Conservation (phyloP, 2,888 invertebrate species). For the Drosophila borborema region DNA sequence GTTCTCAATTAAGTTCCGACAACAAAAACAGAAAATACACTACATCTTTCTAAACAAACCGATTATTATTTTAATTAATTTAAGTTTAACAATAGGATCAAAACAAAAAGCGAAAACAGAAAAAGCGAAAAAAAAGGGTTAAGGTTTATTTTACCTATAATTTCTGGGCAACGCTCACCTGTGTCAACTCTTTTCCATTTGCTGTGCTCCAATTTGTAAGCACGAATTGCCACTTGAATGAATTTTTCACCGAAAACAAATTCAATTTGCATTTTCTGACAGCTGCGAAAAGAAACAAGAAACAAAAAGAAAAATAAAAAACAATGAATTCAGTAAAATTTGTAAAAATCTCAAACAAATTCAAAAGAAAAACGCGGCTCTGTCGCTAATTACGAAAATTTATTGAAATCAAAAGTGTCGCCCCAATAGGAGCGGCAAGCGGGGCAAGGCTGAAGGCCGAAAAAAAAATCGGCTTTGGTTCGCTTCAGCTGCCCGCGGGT, state of each 20-base stretch:
- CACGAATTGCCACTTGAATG: slow-evolving; percentile 62
- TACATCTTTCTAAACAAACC: not conserved
- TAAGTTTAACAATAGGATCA: slow-evolving; percentile 1
- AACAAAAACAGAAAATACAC: not conserved
- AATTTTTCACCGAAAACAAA: slow-evolving; percentile 55
- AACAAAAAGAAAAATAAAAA: slow-evolving; percentile 4
- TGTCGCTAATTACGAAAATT: slow-evolving; percentile 77
- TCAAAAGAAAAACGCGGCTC: slow-evolving; percentile 63
- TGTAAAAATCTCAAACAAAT: slow-evolving; percentile 27
- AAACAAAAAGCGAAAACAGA: not conserved
- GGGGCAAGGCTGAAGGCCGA: not conserved
- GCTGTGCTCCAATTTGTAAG: slow-evolving; percentile 37
- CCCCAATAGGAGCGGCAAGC: not conserved
- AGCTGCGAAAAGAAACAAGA: slow-evolving; percentile 32
- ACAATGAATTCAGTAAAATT: slow-evolving; percentile 13
- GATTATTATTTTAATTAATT: slow-evolving; percentile 19
- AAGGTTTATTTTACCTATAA: slow-evolving; percentile 6
- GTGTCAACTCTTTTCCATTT: slow-evolving; percentile 45
- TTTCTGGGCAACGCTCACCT: slow-evolving; percentile 53
- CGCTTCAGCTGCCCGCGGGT: slow-evolving; percentile 38
- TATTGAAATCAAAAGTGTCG: slow-evolving; percentile 79
- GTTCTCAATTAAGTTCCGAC: not conserved
- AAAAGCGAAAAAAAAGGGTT: slow-evolving; percentile 19
- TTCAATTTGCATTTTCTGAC: slow-evolving; percentile 72
- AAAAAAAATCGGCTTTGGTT: slow-evolving; percentile 47